phyloP scores from a whole-genome alignment of 2,113 vertebrate species.

The Phyllostomus discolor region DNA sequence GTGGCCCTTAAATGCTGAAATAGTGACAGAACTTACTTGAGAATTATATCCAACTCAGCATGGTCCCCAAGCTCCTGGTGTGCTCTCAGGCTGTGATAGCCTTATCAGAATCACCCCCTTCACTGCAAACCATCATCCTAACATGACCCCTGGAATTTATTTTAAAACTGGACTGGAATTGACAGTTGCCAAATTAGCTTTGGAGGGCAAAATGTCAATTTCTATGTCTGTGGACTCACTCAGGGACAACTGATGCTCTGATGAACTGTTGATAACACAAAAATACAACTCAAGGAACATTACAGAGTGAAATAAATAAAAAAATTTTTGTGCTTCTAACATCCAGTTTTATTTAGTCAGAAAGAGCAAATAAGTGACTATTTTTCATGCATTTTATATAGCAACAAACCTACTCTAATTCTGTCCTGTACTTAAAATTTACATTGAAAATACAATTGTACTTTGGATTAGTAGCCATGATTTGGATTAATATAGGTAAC shows the following conservation, averaged over 20 bases:
- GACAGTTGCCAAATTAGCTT: constrained; percentile 19
- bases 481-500: not conserved
- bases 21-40: not conserved
- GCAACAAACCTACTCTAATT: not conserved
- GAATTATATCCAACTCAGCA: not conserved
- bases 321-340: not conserved
- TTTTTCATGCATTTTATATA: not conserved
- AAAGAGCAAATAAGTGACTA: not conserved
- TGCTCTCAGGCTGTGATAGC: not conserved
- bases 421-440: constrained; percentile 41
- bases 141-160: not conserved
- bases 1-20: not conserved
- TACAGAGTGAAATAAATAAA: not conserved
- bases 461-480: not conserved
- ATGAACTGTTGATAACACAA: not conserved
- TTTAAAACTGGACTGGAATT: not conserved
- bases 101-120: not conserved
- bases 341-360: not conserved
- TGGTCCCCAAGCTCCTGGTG: not conserved
- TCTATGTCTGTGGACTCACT: not conserved
- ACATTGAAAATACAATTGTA: constrained; percentile 20
- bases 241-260: not conserved
- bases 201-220: not conserved
- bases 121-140: not conserved
- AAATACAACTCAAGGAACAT: not conserved